Evolutionary conservation across 2,113 vertebrate genomes (phyloP), one percentile per base, ranked within the genome.

Genomic region (Microcebus tavaratra): DNA sequence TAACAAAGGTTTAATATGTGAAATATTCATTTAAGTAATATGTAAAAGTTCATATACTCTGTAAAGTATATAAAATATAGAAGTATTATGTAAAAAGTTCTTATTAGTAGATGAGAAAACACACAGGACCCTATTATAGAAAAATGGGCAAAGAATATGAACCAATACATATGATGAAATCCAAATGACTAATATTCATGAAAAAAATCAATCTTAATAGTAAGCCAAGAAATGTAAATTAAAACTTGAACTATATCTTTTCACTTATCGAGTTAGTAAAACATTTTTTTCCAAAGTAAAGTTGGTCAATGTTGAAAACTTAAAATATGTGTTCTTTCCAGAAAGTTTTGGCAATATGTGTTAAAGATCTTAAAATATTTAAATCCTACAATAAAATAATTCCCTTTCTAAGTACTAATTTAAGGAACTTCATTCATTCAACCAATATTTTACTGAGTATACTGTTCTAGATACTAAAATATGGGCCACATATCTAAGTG

Each of bases 381-480:
- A 67, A 90, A 67, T 90, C 21, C 4, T 82, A n/a, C 27, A 85
- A 8, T 67, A 50, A 48, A 65, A 11, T 65, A 65, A 80, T 84
- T 85, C 20, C 31, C 50, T 59, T 36, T 70, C 5, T 67, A 90
- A 61, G 8, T 87, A 68, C 17, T 59, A 55, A 61, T 55, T 36
- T 75, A 72, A 84, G 25, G 63, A 65, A 82, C 68, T 85, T 96
- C 23, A 86, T 65, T 91, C 15, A 84, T 81, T 86, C 59, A n/a
- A 53, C n/a, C 39, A 67, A n/a, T 95, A 86, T 95, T 94, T 95
- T 94, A 48, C 39, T 29, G 34, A 14, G 18, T 82, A 27, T 92
- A 25, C 11, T 92, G 3, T 67, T 79, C 45, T 80, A 61, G 63
- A 25, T 84, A 61, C 39, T 91, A 55, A 94, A 91, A 84, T 88